Conservation (phyloP, 2,113 vertebrate species). For the Furnarius figulus region DNA sequence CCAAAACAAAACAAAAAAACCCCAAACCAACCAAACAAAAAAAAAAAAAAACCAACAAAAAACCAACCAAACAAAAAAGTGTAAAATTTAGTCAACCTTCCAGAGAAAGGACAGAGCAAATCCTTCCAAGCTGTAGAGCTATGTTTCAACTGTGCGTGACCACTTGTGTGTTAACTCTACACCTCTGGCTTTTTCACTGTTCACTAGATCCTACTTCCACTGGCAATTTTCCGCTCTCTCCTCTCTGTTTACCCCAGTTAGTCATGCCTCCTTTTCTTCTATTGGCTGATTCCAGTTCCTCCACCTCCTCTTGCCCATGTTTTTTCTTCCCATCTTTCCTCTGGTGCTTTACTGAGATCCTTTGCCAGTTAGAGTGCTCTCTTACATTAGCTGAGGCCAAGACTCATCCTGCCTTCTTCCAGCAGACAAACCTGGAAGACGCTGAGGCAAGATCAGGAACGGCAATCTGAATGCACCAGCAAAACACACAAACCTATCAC, state of each 20-base stretch:
- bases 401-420: neutral
- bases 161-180: neutral
- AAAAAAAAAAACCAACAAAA: neutral
- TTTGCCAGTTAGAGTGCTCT: neutral
- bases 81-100: neutral
- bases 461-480: neutral
- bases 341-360: neutral
- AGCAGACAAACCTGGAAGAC: neutral
- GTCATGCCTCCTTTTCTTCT: neutral
- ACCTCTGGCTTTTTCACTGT: neutral
- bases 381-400: neutral
- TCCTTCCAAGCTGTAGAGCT: neutral
- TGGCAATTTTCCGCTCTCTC: neutral
- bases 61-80: neutral
- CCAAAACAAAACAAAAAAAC: too few species aligned
- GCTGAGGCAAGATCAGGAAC: neutral
- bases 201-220: neutral
- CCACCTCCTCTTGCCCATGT: neutral
- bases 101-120: neutral
- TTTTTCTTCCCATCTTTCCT: neutral
- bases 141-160: neutral
- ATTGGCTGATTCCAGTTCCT: neutral
- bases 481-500: neutral
- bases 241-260: neutral
- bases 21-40: neutral